These are phyloP conservation scores for Delia radicum DNA, from an alignment of 1,140 invertebrate species.

Conservation along the genomic window DNA sequence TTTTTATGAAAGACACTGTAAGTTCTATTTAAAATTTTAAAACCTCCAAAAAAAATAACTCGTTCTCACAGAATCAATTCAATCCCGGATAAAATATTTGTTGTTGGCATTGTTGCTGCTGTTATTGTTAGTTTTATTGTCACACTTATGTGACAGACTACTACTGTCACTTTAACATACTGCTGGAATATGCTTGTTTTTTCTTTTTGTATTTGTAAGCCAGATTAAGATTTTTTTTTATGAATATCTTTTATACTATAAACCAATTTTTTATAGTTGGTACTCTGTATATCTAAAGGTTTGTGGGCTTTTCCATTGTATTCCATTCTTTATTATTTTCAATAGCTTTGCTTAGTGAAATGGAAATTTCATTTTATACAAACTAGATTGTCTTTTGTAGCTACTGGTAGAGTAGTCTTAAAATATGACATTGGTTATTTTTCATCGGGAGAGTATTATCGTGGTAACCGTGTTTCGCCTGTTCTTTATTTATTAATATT, in stretches of 20 bases:
- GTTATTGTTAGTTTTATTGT: background rate
- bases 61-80: background rate
- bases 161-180: background rate
- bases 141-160: slow-evolving; percentile 1
- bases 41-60: background rate
- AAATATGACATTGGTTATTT: slow-evolving; percentile 1
- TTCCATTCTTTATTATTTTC: background rate
- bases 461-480: background rate
- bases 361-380: background rate
- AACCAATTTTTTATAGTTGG: slow-evolving; percentile 6
- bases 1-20: background rate
- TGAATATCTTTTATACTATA: background rate
- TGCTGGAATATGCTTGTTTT: no score
- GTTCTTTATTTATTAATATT: background rate
- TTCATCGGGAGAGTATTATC: background rate
- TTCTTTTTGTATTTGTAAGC: no score
- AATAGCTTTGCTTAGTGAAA: slow-evolving; percentile 12
- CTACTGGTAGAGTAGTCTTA: slow-evolving; percentile 3
- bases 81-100: background rate
- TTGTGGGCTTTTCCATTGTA: background rate
- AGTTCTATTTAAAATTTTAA: background rate
- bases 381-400: background rate
- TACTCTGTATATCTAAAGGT: background rate
- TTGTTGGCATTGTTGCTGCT: background rate
- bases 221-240: no score